Conservation (phyloP, 2,797 vertebrate genomes). For the Esox masquinongy region DNA sequence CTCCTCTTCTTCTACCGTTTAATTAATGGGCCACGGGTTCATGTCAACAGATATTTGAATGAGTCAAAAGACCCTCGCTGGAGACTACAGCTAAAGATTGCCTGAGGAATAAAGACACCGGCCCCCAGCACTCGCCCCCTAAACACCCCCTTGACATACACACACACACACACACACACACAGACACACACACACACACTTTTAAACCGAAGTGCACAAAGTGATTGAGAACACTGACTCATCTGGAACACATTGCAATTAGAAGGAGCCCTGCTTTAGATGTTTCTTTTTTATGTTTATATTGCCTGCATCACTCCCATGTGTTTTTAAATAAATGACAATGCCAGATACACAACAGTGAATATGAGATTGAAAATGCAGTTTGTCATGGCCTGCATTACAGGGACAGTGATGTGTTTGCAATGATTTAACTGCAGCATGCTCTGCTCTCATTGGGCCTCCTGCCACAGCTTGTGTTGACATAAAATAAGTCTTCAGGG, state of each 20-base stretch:
- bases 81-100: constrained; percentile 29
- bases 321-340: constrained; percentile 30
- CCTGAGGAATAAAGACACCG: not conserved
- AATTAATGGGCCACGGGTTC: constrained; percentile 29
- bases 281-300: constrained; percentile 19
- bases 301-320: constrained; percentile 22
- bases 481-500: not conserved
- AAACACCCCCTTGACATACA: not conserved
- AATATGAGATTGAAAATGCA: constrained; percentile 43
- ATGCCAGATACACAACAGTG: constrained; percentile 14
- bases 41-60: constrained; percentile 35
- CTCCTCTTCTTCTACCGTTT: constrained; percentile 18
- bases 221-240: constrained; percentile 17
- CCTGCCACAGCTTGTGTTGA: constrained; percentile 27
- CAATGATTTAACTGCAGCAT: constrained; percentile 40
- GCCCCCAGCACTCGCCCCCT: not conserved
- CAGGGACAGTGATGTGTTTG: constrained; percentile 21
- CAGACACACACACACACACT: not conserved
- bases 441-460: constrained; percentile 13
- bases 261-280: constrained; percentile 14
- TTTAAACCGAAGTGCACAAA: constrained; percentile 4
- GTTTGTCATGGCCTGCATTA: constrained; percentile 41
- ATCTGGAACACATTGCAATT: constrained; percentile 47
- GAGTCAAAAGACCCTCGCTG: constrained; percentile 32
- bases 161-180: not conserved